Evolutionary conservation across 2,113 vertebrate species (phyloP), one percentile per base, ranked within the genome.

Genomic region (Apistogramma diplotaenia): DNA sequence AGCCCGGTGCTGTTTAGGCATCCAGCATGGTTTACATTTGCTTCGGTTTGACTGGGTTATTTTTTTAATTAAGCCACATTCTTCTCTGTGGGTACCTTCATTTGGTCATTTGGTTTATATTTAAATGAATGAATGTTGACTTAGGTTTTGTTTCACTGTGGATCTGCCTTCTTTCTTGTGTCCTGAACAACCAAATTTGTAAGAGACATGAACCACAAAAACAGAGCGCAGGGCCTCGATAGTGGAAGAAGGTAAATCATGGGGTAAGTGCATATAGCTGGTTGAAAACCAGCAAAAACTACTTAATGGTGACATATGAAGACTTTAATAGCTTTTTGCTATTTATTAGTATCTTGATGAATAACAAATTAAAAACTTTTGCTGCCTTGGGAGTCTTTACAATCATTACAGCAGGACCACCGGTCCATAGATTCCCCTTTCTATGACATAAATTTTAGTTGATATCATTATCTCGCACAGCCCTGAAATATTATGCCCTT

Each of bases 401-500:
- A 87, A 67, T 78, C 33, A 65, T 76, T 81, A 31, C 33, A 37
- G 73, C 65, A 71, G 27, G 29, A 55, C 33, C 29, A 76, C 29
- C 55, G 76, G 43, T 67, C 35, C 61, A 72, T 65, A 62, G 72
- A 84, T 79, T 73, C 11, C 19, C 58, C 37, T 1, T 79, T 46
- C 35, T 75, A 84, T 81, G 60, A 85, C 43, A 88, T 61, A 74
- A n/a, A 89, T 91, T 78, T 79, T 11, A 54, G 16, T 76, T 61
- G 12, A 74, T 81, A 65, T 89, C 73, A 74, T 90, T 89, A 76
- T 76, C 31, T 33, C 35, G 46, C 18, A 60, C 2, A 40, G 59
- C 73, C 61, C 33, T 86, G 35, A 90, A 79, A 86, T 61, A 79
- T 81, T 10, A 78, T 21, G 13, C 60, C 83, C 72, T 90, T 86